These are phyloP conservation scores for Pavo muticus DNA, from an alignment of 2,113 vertebrate genomes.

Conservation along the genomic window DNA sequence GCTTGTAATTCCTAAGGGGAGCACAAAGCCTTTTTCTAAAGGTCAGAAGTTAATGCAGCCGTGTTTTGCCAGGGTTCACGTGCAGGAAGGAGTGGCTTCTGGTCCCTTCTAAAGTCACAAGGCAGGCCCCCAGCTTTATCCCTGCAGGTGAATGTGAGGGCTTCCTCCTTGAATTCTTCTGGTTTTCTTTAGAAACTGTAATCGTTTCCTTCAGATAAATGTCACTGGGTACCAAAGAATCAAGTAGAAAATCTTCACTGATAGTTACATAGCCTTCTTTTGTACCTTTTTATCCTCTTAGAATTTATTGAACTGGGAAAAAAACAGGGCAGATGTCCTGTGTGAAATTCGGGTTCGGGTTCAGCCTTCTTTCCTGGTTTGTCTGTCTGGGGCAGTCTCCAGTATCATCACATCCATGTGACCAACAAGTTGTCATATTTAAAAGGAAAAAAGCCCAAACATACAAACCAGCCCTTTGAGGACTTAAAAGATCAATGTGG, in stretches of 20 bases:
- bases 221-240: background rate
- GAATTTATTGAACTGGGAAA: background rate
- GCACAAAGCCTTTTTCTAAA: background rate
- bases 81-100: background rate
- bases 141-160: background rate
- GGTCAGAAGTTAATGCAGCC: rapidly evolving
- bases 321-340: background rate
- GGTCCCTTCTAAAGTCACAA: background rate
- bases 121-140: background rate
- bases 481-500: background rate
- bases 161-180: background rate
- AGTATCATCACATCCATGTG: rapidly evolving
- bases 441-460: background rate
- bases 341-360: rapidly evolving
- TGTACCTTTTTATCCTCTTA: background rate
- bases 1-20: background rate
- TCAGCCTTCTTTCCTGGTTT: background rate
- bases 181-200: background rate
- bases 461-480: background rate
- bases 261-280: background rate
- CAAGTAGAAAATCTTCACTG: background rate
- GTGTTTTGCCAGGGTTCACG: background rate
- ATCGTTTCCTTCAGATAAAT: background rate
- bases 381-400: background rate
- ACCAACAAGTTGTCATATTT: background rate